Evolutionary conservation across 2,113 vertebrate species (phyloP), one percentile per base, ranked within the genome.

Genomic region (Dermatemys mawii): DNA sequence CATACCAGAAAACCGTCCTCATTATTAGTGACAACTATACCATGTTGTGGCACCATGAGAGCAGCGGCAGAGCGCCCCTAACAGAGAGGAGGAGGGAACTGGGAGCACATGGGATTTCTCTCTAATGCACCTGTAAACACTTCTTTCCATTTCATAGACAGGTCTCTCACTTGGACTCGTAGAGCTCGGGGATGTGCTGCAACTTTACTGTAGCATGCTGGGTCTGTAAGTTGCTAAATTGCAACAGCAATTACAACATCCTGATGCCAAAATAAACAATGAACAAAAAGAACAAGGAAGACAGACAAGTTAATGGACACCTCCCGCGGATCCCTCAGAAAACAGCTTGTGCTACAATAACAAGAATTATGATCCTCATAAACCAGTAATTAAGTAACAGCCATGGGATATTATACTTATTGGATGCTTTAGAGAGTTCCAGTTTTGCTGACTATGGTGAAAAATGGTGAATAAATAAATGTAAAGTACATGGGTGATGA

Each of bases 401-500:
- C 93, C 84, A 54, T 16, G 89, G 96, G 94, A 97, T 24, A 27
- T 44, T 83, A 16, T 29, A 86, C 83, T 83, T 50, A 29, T 22
- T 1, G 19, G 35, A 81, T 41, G 78, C 41, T 76, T 53, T 67
- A 84, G 4, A n/a, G 24, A 91, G 93, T 16, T 93, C 32, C 41
- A 81, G 44, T 96, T 97, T 87, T 97, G 97, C 97, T 98, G 97
- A 97, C 96, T 97, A 88, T 14, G 75, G 96, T 87, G 53, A 78
- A 92, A 88, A 75, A 81, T 75, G 21, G 88, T 11, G 67, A 85
- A 95, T 96, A 98, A 97, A 97, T 95, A 97, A 97, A 96, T 44
- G 87, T 49, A 94, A 97, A 97, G 96, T 92, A 94, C 54, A 12
- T 93, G 87, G 85, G 95, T 89, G 93, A 95, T 95, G 97, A 97